Conservation (phyloP, 1,140 invertebrate species). For the Neodiprion pinetum region DNA sequence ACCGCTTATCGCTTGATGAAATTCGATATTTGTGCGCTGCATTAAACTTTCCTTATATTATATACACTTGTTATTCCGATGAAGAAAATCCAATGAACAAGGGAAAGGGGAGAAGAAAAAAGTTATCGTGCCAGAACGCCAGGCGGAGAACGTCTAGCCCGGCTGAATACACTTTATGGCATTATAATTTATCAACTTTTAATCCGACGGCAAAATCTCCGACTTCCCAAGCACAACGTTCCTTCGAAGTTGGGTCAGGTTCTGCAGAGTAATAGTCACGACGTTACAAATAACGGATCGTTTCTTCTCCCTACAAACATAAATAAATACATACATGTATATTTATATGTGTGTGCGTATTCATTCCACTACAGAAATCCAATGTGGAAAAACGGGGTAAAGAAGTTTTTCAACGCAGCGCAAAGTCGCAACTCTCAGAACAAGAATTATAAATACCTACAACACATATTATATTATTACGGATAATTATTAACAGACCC, state of each 20-base stretch:
- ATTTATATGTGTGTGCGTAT: too few species aligned
- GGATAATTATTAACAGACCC: too few species aligned
- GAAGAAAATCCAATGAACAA: background rate
- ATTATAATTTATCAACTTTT: constrained; percentile 2
- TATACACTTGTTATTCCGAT: background rate
- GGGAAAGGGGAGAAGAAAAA: background rate
- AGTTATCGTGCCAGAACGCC: background rate
- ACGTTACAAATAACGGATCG: too few species aligned
- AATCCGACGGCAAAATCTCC: background rate
- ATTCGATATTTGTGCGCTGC: background rate
- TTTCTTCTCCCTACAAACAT: too few species aligned
- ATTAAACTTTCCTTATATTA: background rate
- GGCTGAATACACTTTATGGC: background rate
- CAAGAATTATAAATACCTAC: too few species aligned
- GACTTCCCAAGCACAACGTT: background rate
- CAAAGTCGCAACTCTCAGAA: too few species aligned
- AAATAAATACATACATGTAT: too few species aligned
- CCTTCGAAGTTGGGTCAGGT: background rate
- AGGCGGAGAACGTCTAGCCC: background rate
- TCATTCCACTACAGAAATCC: too few species aligned
- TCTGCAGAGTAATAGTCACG: too few species aligned
- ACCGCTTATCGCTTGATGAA: background rate
- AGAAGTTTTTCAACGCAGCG: too few species aligned
- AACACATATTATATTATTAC: too few species aligned
- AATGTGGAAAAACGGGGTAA: too few species aligned